A percentile compares a stretch with the other conserved stretches of the same genome.
These are phyloP conservation scores for Percopsis transmontana DNA, from an alignment of 2,113 vertebrate species.

Conservation along the genomic window DNA sequence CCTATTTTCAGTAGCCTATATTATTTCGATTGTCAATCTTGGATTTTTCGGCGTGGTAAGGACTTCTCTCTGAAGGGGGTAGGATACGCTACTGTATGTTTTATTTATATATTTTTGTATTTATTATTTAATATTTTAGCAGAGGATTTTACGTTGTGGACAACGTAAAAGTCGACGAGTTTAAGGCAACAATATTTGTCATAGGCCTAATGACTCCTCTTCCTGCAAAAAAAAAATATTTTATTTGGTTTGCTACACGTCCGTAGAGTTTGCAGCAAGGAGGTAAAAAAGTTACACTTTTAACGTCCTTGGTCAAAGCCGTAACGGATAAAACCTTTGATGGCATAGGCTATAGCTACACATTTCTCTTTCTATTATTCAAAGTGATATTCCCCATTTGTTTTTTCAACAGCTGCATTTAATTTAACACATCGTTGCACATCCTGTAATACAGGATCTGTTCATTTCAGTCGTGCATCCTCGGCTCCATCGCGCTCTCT, in stretches of 20 bases:
- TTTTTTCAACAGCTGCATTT: constrained; percentile 81
- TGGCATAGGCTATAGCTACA: constrained; percentile 37
- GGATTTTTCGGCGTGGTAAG: constrained; percentile 10
- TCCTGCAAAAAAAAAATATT: too few species aligned
- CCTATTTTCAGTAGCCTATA: too few species aligned
- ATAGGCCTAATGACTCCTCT: too few species aligned
- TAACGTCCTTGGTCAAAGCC: constrained; percentile 37
- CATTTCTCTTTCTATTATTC: constrained; percentile 51
- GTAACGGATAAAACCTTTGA: constrained; percentile 32
- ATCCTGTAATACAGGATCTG: constrained; percentile 82
- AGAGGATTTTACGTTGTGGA: too few species aligned
- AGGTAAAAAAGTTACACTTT: constrained; percentile 27
- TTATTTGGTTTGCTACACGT: too few species aligned
- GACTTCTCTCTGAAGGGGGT: constrained; percentile 19
- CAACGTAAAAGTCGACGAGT: too few species aligned
- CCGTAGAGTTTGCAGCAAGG: not conserved
- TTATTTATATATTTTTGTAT: not conserved
- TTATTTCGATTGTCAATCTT: too few species aligned
- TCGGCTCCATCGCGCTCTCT: constrained; percentile 39
- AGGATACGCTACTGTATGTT: too few species aligned
- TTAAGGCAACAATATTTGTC: too few species aligned
- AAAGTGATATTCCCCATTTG: constrained; percentile 54
- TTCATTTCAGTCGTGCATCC: constrained; percentile 66
- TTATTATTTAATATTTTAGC: too few species aligned
- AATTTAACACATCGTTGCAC: constrained; percentile 85